Base-by-base conservation (phyloP, 2,113 vertebrate species). In the Pteropus alecto region DNA sequence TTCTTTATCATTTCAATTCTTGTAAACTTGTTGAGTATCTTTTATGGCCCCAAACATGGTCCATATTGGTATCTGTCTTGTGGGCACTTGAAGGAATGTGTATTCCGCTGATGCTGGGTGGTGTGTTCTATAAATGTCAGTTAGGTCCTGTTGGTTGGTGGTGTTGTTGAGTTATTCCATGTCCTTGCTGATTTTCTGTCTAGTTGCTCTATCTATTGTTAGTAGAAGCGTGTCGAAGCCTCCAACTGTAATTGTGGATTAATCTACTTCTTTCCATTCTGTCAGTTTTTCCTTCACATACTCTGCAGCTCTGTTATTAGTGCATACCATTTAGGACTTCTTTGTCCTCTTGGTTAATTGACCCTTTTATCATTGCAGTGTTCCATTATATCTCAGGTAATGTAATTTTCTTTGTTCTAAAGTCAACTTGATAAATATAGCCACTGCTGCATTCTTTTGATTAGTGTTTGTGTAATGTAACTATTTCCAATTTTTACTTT, bases 401-500 rank as follows among this genome's bases (percentile, higher is more conserved):
- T 84, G 28, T 41, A 35, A 74, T 84, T 88, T 78, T 84, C 33
- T 94, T 95, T 91, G n/a, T 11, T 88, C 16, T 79, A 24, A 93
- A 24, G 38, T 87, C 24, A 71, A 7, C 56, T 96, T 63, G 90
- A 54, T 71, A 41, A 38, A 0, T 68, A 28, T 35, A 41, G 1
- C 38, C 58, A 16, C 18, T 77, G 33, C 63, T 76, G 5, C 30
- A 38, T 87, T 74, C n/a, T 86, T 89, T 68, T 73, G 71, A 46
- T 46, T 56, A 65, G 38, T 81, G 48, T 51, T 92, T 93, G 15
- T 6, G 35, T 65, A 82, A 41, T 67, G 6, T 58, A 73, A 60
- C 54, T 87, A 93, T 70, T 65, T 56, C 35, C 73, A 60, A 78
- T 96, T 83, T 88, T 91, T 56, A 74, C 30, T 88, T 93, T 88